A percentile compares a stretch with the other conserved stretches of the same genome.
Conservation (phyloP, 2,113 vertebrate genomes). For the Caloenas nicobarica region DNA sequence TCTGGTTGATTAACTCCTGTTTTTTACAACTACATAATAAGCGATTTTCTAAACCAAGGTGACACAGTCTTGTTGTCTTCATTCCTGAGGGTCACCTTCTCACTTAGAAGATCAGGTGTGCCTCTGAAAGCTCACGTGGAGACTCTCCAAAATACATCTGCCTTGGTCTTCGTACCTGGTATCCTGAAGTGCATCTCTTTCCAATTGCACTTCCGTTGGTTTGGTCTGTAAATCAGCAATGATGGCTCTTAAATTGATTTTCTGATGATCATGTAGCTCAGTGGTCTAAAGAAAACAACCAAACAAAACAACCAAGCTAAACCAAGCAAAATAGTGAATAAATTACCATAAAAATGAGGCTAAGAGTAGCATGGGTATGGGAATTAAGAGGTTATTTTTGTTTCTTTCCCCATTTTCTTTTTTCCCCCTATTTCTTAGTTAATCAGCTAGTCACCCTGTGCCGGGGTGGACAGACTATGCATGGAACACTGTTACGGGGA, state of each 20-base stretch:
- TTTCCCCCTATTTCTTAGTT: neutral
- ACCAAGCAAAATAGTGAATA: neutral
- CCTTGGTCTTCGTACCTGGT: conserved; percentile 69
- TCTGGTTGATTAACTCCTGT: neutral
- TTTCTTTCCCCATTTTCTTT: no score
- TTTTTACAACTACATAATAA: neutral
- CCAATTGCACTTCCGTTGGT: conserved; percentile 73
- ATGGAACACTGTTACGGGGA: rapidly evolving
- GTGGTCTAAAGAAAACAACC: conserved; percentile 50
- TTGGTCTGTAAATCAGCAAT: conserved; percentile 75
- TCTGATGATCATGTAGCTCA: conserved; percentile 70
- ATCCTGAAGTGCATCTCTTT: conserved; percentile 72
- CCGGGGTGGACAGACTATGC: neutral
- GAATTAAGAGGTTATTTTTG: neutral
- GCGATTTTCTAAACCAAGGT: neutral
- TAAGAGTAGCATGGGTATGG: neutral
- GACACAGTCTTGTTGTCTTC: neutral
- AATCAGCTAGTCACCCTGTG: neutral
- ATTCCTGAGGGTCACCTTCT: neutral
- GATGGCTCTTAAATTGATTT: conserved; percentile 50
- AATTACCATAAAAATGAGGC: neutral
- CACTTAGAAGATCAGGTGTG: neutral
- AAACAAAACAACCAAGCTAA: neutral
- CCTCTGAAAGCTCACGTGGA: neutral
- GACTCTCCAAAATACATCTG: neutral